Base-by-base conservation (phyloP, 2,797 vertebrate genomes). In the Menidia menidia region DNA sequence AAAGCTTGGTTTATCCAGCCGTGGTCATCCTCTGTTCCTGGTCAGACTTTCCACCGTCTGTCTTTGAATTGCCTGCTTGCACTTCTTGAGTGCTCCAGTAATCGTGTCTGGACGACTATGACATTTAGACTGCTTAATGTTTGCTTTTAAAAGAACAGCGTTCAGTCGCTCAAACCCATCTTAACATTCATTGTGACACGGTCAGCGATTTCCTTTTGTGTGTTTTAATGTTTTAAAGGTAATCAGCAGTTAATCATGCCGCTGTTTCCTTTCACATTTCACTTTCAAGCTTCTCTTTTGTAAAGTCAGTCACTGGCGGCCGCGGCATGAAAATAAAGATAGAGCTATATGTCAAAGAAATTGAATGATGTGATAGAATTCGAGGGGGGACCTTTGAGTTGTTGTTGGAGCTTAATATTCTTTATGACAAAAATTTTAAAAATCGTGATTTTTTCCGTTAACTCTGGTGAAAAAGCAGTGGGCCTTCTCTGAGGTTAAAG, bases 41-140 rank as follows among this genome's bases (percentile, higher is more conserved):
- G 66, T 58, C 32, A 83, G 82, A 69, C 83, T 85, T 87, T 76
- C 79, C 75, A 74, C 56, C 68, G 62, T 75, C 84, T 68, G 62
- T 80, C 84, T 92, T 88, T 88, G 78, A 88, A 89, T 82, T 44
- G 45, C 57, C 68, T 64, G 83, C 67, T 64, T 86, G 61, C 42
- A 33, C 75, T 87, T 61, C 84, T 85, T 62, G 89, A 92, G 85
- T 80, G 78, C 69, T 43, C 44, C 47, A 32, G 44, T 91, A 89
- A 91, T 92, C 90, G 86, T 81, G 71, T 87, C 89, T 80, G 86
- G 86, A 93, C 92, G 89, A 91, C 91, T 87, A 85, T 91, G 89
- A 81, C 61, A 68, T 83, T 91, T 83, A 39, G 35, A 83, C 56
- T 72, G 87, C 77, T 87, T 92, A 91, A 87, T 92, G 86, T 90